Evolutionary conservation across 2,113 vertebrate species (phyloP).

Genomic region (Dromaius novaehollandiae): DNA sequence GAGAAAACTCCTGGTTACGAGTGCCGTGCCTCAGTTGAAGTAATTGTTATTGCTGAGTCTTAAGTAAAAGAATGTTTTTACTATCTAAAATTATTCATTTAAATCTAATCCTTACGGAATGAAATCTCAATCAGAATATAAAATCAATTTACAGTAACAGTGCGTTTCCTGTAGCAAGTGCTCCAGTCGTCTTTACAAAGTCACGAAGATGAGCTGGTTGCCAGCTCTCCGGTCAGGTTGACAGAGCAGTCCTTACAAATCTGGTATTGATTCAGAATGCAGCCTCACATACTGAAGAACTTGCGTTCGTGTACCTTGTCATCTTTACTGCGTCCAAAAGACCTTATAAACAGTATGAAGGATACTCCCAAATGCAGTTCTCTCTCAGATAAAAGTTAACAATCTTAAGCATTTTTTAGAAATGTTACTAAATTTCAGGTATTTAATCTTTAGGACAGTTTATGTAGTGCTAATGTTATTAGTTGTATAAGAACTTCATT

Average conservation of each 20-base stretch:
- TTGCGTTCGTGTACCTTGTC: background rate
- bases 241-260: background rate
- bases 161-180: background rate
- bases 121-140: background rate
- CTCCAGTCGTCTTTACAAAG: background rate
- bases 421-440: background rate
- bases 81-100: background rate
- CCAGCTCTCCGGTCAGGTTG: background rate
- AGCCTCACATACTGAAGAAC: background rate
- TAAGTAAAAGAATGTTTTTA: background rate
- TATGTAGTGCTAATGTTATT: background rate
- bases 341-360: background rate
- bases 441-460: background rate
- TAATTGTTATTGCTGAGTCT: background rate
- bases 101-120: background rate
- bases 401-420: background rate
- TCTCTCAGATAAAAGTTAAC: background rate
- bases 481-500: background rate
- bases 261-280: background rate
- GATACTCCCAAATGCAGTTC: background rate
- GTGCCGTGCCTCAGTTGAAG: background rate
- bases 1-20: slow-evolving; percentile 23
- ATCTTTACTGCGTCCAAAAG: background rate
- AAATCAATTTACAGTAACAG: background rate
- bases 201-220: background rate